Percentiles rank a stretch among this genome's conserved stretches.
These are phyloP conservation scores for Orchesella flavescens DNA, from an alignment of 2,888 invertebrate species.

Conservation along the genomic window DNA sequence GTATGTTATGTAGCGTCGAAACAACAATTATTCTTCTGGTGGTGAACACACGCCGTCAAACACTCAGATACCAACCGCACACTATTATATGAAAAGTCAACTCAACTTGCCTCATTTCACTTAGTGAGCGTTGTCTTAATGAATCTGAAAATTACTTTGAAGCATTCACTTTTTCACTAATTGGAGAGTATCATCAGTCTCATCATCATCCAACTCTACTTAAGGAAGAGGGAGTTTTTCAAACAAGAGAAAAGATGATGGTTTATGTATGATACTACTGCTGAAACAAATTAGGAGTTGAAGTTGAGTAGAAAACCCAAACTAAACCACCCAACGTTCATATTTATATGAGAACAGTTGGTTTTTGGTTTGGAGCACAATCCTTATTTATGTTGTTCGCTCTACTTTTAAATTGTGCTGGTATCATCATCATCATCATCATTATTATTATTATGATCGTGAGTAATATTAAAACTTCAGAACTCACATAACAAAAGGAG, in stretches of 20 bases:
- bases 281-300: not conserved
- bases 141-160: constrained; percentile 40
- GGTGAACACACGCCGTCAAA: not conserved
- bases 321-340: too few relatives aligned
- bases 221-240: not conserved
- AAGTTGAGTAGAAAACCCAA: not conserved
- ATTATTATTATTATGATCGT: constrained; percentile 9
- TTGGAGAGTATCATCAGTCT: not conserved
- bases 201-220: not conserved
- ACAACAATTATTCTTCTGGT: too few relatives aligned
- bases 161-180: not conserved
- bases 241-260: not conserved
- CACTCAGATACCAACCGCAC: not conserved
- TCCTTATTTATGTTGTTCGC: constrained; percentile 29
- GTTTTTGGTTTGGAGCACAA: not conserved
- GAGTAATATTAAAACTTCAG: not conserved
- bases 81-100: too few relatives aligned
- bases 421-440: constrained; percentile 14
- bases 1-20: not conserved
- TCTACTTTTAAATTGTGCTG: constrained; percentile 26
- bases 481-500: constrained; percentile 10
- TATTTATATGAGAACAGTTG: not conserved
- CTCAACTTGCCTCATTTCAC: constrained; percentile 11
- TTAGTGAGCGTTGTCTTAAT: not conserved
- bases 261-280: not conserved